These are phyloP conservation scores for Scaptodrosophila lebanonensis DNA, from an alignment of 1,140 invertebrate species.

Conservation along the genomic window DNA sequence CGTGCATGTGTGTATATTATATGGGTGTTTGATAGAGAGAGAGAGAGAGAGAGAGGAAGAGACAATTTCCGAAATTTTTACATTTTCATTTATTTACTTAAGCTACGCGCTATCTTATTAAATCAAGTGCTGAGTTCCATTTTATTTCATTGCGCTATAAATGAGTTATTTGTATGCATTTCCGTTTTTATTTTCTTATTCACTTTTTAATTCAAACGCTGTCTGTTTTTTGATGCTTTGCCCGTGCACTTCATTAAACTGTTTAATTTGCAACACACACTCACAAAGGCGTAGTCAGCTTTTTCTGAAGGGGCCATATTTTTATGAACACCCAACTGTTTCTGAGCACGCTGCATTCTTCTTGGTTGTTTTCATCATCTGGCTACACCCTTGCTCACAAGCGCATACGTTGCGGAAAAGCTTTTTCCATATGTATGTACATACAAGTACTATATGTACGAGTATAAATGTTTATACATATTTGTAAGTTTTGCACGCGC, in stretches of 20 bases:
- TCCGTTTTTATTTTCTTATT: slow-evolving; percentile 47
- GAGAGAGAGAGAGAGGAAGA: slow-evolving; percentile 6
- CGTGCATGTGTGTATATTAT: slow-evolving; percentile 56
- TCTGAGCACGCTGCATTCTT: too few relatives aligned
- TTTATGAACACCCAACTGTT: too few relatives aligned
- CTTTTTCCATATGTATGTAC: too few relatives aligned
- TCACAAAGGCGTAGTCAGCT: slow-evolving; percentile 18
- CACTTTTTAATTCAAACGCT: background rate
- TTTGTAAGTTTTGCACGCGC: too few relatives aligned
- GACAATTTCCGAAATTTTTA: slow-evolving; percentile 12
- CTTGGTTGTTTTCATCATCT: too few relatives aligned
- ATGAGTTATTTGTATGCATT: slow-evolving; percentile 63
- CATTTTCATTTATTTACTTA: slow-evolving; percentile 25
- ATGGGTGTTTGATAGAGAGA: slow-evolving; percentile 6
- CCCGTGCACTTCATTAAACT: slow-evolving; percentile 29
- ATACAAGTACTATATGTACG: too few relatives aligned
- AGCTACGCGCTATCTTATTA: slow-evolving; percentile 43
- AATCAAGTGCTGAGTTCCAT: slow-evolving; percentile 45
- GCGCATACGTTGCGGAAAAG: too few relatives aligned
- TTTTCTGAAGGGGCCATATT: slow-evolving; percentile 25
- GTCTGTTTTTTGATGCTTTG: background rate
- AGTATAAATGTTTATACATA: too few relatives aligned
- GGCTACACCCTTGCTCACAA: too few relatives aligned
- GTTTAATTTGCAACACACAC: slow-evolving; percentile 15
- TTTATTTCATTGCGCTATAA: slow-evolving; percentile 36